These are phyloP conservation scores for Stigmatopora nigra DNA, from an alignment of 2,113 vertebrate species.

Conservation along the genomic window DNA sequence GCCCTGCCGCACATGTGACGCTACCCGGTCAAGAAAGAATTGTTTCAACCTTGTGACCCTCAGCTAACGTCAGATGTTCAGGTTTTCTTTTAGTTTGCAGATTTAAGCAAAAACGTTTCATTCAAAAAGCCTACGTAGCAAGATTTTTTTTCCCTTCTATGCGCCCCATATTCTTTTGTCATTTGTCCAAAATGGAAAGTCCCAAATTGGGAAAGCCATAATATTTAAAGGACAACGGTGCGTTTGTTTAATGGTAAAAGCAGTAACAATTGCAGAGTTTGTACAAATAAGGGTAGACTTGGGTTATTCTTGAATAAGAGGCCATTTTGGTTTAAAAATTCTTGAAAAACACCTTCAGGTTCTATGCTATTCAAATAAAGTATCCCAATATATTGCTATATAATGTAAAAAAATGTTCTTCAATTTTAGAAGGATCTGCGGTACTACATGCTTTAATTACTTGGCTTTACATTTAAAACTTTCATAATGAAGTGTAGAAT, in stretches of 20 bases:
- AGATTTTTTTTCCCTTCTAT: background rate
- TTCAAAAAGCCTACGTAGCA: background rate
- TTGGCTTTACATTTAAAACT: too few relatives aligned
- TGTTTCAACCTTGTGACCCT: background rate
- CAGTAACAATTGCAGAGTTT: too few relatives aligned
- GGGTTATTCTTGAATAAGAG: too few relatives aligned
- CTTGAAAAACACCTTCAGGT: too few relatives aligned
- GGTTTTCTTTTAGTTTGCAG: background rate
- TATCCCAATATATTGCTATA: too few relatives aligned
- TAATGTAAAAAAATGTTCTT: too few relatives aligned
- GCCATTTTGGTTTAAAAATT: too few relatives aligned
- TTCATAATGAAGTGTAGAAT: too few relatives aligned
- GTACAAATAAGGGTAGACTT: too few relatives aligned
- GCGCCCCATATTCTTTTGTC: background rate
- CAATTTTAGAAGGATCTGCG: too few relatives aligned
- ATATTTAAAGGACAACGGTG: background rate
- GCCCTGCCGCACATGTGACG: background rate
- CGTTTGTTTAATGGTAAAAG: background rate
- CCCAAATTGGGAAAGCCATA: background rate
- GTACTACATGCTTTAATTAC: too few relatives aligned
- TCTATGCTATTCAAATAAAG: too few relatives aligned
- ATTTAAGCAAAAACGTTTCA: background rate
- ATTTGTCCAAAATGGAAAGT: background rate
- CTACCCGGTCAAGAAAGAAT: background rate
- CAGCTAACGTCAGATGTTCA: background rate